phyloP scores from a whole-genome alignment of 2,113 vertebrate species.

The Rhipidura dahli region DNA sequence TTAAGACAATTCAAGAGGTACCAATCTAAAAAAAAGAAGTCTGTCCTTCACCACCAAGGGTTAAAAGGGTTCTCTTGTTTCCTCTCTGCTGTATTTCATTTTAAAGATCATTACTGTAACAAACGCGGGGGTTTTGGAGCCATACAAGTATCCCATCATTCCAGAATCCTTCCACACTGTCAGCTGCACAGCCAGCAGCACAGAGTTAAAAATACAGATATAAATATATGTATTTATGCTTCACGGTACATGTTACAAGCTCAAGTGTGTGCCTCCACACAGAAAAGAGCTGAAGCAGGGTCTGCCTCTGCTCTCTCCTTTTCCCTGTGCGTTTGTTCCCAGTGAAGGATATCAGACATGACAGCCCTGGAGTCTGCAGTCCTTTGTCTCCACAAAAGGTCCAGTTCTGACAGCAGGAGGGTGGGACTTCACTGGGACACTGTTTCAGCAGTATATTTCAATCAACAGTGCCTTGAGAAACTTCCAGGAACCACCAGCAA shows the following conservation, averaged over 20 bases:
- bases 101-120: neutral
- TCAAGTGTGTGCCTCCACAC: neutral
- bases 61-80: neutral
- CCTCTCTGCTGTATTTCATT: neutral
- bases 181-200: neutral
- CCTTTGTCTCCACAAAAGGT: constrained; percentile 18
- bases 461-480: constrained; percentile 11
- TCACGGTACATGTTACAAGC: neutral
- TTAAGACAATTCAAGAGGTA: neutral
- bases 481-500: constrained; percentile 11
- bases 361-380: neutral
- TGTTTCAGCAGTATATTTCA: neutral
- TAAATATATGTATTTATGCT: neutral
- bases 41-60: neutral
- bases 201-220: neutral
- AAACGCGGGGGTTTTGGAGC: neutral
- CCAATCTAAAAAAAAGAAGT: neutral
- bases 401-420: neutral
- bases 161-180: neutral
- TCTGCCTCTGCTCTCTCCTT: neutral
- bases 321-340: neutral
- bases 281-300: neutral
- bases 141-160: neutral
- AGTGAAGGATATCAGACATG: neutral
- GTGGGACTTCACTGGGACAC: neutral